A percentile compares a stretch with the other conserved stretches of the same genome.
Evolutionary conservation across 2,888 invertebrate genomes (phyloP).

Genomic region (Eudasyphora cyanicolor): DNA sequence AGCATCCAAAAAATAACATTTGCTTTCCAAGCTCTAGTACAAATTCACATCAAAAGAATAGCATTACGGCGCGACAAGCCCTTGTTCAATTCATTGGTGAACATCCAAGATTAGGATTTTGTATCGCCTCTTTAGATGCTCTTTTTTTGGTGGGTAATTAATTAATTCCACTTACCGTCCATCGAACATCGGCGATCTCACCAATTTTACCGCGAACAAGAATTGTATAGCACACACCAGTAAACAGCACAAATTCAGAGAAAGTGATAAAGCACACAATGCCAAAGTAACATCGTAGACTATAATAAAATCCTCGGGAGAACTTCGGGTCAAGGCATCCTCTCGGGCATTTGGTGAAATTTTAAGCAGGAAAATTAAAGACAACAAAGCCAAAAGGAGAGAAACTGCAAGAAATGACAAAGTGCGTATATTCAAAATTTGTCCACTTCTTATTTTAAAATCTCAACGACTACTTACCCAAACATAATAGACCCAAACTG

Average conservation of each 20-base stretch:
- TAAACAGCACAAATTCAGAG: slow-evolving; percentile 93
- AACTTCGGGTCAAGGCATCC: slow-evolving; percentile 79
- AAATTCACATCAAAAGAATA: no score
- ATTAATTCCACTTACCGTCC: slow-evolving; percentile 81
- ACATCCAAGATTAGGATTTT: no score
- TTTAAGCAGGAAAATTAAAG: slow-evolving; percentile 91
- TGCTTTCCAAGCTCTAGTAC: no score
- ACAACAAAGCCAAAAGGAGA: slow-evolving; percentile 89
- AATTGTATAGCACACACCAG: slow-evolving; percentile 97
- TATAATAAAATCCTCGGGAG: slow-evolving; percentile 91
- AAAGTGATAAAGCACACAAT: slow-evolving; percentile 92
- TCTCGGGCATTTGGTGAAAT: slow-evolving; percentile 85
- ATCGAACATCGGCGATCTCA: slow-evolving; percentile 90
- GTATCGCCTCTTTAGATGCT: no score
- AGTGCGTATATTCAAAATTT: neutral
- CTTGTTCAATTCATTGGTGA: no score
- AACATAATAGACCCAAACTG: slow-evolving; percentile 90
- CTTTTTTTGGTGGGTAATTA: no score
- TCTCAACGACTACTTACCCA: no score
- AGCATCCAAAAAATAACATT: no score
- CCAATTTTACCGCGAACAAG: slow-evolving; percentile 94
- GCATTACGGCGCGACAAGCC: no score
- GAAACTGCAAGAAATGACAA: slow-evolving; percentile 84
- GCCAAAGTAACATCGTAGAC: slow-evolving; percentile 96
- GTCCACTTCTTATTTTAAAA: neutral